Evolutionary conservation across 2,113 vertebrate genomes (phyloP).

Genomic region (Hymenochirus boettgeri): DNA sequence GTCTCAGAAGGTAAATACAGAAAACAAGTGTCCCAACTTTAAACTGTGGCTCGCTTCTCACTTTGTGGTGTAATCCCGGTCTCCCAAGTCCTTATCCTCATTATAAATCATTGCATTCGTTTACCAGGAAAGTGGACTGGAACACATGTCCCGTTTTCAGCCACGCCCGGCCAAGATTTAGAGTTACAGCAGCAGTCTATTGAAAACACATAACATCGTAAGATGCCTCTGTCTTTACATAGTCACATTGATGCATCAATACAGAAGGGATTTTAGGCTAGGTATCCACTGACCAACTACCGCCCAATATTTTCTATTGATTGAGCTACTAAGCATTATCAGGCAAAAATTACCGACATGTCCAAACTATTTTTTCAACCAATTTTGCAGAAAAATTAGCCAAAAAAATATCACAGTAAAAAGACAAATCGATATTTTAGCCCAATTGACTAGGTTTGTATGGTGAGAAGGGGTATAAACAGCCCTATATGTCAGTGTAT

Average conservation of each 20-base stretch:
- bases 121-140: constrained; percentile 43
- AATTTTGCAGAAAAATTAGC: no score
- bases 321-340: no score
- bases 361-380: no score
- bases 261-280: constrained; percentile 17
- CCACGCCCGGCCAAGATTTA: constrained; percentile 40
- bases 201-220: constrained; percentile 41
- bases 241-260: constrained; percentile 29
- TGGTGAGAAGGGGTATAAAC: background rate
- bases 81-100: constrained; percentile 38
- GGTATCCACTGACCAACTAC: no score
- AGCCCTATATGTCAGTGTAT: constrained; percentile 6
- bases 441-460: background rate
- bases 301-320: no score
- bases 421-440: no score
- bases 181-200: constrained; percentile 43
- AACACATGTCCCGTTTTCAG: constrained; percentile 43
- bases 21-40: no score
- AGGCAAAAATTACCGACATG: no score
- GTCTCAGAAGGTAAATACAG: background rate
- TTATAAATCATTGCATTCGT: constrained; percentile 21
- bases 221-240: constrained; percentile 18
- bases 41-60: constrained; percentile 15
- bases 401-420: no score
- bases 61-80: constrained; percentile 23